Evolutionary conservation across 2,113 vertebrate genomes (phyloP).

Genomic region (Callopanchax toddi): DNA sequence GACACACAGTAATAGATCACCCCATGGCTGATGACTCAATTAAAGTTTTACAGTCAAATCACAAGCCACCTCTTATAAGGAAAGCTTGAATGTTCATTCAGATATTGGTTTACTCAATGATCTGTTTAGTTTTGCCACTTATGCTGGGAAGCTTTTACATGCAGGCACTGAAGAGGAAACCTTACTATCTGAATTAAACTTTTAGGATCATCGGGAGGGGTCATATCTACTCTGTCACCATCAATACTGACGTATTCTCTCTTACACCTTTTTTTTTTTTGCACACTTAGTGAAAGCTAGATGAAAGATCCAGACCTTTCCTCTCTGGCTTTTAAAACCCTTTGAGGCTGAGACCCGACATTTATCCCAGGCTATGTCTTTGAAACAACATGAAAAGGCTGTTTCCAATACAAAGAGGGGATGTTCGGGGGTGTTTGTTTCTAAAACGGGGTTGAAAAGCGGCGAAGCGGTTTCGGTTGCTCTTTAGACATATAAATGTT

Average conservation of each 20-base stretch:
- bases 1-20: too few relatives aligned
- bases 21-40: too few relatives aligned
- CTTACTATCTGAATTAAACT: conserved; percentile 53
- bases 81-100: conserved; percentile 15
- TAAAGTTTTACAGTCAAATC: too few relatives aligned
- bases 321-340: conserved; percentile 68
- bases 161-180: conserved; percentile 21
- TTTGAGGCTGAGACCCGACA: conserved; percentile 64
- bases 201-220: conserved; percentile 1
- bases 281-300: conserved; percentile 55
- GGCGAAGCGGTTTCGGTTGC: conserved; percentile 7
- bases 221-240: conserved; percentile 22
- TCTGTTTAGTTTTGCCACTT: conserved; percentile 13
- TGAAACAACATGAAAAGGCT: conserved; percentile 74
- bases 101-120: conserved; percentile 13
- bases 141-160: conserved; percentile 12
- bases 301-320: conserved; percentile 73
- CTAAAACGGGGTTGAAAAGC: conserved; percentile 23
- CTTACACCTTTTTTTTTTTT: conserved; percentile 49
- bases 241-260: conserved; percentile 54
- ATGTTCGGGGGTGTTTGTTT: conserved; percentile 15
- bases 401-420: conserved; percentile 30
- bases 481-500: not conserved
- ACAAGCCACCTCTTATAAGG: not conserved
- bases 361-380: conserved; percentile 65